Evolutionary conservation across 2,113 vertebrate genomes (phyloP).

Genomic region (Microcebus griseorufus): DNA sequence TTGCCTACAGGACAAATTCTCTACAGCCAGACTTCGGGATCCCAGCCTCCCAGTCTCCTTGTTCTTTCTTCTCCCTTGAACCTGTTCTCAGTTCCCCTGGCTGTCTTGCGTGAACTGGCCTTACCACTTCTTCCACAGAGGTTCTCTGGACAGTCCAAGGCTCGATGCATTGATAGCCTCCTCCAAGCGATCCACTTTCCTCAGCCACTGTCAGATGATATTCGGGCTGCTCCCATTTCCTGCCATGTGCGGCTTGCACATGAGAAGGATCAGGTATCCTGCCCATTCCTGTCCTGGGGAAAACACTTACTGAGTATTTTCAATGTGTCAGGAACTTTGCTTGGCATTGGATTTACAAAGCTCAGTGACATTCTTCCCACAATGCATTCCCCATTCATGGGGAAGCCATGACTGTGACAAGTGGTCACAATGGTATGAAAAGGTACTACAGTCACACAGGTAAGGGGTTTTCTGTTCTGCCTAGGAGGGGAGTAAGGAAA

Average conservation of each 20-base stretch:
- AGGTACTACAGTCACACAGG: background rate
- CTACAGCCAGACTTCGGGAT: background rate
- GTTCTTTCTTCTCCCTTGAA: background rate
- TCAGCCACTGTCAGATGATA: conserved; percentile 78
- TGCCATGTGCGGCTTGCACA: conserved; percentile 77
- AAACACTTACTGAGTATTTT: background rate
- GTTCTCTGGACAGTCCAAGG: conserved; percentile 78
- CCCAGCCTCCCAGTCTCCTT: background rate
- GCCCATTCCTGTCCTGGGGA: background rate
- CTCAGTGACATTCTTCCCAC: background rate
- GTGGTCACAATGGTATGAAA: background rate
- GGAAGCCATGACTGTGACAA: background rate
- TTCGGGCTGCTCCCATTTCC: conserved; percentile 71
- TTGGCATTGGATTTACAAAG: background rate
- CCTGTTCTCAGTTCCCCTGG: background rate
- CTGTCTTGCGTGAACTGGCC: background rate
- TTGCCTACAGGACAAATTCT: background rate
- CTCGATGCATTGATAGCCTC: conserved; percentile 82
- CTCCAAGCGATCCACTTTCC: conserved; percentile 82
- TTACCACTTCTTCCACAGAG: conserved; percentile 67
- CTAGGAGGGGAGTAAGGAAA: background rate
- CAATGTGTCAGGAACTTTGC: background rate
- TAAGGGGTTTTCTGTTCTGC: background rate
- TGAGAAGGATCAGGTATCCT: conserved; percentile 78
- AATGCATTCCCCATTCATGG: background rate